These are phyloP conservation scores for Temnothorax ravouxi DNA, from an alignment of 2,888 invertebrate genomes.

Conservation along the genomic window DNA sequence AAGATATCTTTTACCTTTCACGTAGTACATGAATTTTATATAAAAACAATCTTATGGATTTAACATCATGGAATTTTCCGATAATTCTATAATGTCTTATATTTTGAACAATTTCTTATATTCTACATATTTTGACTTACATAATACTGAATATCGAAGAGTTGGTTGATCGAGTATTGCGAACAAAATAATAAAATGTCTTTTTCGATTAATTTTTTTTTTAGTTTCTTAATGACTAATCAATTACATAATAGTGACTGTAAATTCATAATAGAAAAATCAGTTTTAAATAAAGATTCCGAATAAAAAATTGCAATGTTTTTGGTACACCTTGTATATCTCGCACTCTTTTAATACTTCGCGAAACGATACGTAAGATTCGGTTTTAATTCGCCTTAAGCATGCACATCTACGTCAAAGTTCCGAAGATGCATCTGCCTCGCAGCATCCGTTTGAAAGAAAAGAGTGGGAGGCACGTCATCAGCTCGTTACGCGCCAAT, in stretches of 20 bases:
- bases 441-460: constrained; percentile 38
- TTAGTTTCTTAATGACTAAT: not conserved
- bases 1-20: not conserved
- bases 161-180: not conserved
- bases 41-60: not conserved
- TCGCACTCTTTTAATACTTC: not conserved
- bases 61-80: not conserved
- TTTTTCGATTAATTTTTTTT: not conserved
- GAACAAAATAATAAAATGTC: not conserved
- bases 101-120: too few species aligned
- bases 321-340: not conserved
- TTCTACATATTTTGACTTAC: not conserved
- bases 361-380: not conserved
- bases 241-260: not conserved
- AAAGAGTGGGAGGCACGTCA: constrained; percentile 58
- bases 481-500: constrained; percentile 81
- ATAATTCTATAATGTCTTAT: not conserved
- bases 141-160: not conserved
- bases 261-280: not conserved
- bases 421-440: constrained; percentile 56
- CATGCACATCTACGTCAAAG: constrained; percentile 3
- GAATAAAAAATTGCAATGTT: not conserved
- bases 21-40: not conserved
- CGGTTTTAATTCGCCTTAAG: not conserved
- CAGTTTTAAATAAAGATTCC: not conserved